phyloP scores from a whole-genome alignment of 2,113 vertebrate genomes.

The Otolemur garnettii region DNA sequence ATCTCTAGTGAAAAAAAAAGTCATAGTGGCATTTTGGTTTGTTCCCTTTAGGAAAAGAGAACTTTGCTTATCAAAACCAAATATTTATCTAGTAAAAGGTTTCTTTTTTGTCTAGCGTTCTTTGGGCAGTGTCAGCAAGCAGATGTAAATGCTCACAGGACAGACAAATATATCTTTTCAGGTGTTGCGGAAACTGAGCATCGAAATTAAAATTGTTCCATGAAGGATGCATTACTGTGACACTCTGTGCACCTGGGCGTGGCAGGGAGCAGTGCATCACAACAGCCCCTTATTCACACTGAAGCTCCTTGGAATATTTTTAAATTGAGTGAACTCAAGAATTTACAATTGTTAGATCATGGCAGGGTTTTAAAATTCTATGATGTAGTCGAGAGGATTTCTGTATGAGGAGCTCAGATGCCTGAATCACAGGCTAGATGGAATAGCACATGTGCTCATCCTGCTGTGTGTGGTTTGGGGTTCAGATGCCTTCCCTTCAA shows the following conservation, averaged over 20 bases:
- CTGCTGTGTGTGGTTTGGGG: background rate
- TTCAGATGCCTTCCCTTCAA: background rate
- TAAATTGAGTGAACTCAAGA: background rate
- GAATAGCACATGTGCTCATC: background rate
- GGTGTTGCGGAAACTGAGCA: background rate
- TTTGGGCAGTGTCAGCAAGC: background rate
- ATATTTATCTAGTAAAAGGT: conserved; percentile 36
- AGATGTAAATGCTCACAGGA: background rate
- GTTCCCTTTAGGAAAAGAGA: conserved; percentile 38
- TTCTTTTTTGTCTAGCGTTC: background rate
- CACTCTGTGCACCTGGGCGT: background rate
- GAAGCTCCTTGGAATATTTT: conserved; percentile 24
- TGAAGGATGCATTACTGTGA: background rate
- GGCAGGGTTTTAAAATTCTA: background rate
- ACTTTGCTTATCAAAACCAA: conserved; percentile 51
- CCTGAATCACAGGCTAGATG: background rate
- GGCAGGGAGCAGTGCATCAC: background rate
- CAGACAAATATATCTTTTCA: background rate
- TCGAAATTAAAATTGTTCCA: background rate
- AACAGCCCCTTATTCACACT: background rate
- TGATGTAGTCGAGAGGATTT: background rate
- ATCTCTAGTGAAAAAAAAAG: background rate
- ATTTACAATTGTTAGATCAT: background rate
- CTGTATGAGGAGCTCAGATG: background rate
- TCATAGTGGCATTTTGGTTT: background rate